Evolutionary conservation across 1,140 invertebrate species (phyloP).

Genomic region (Mercenaria mercenaria): DNA sequence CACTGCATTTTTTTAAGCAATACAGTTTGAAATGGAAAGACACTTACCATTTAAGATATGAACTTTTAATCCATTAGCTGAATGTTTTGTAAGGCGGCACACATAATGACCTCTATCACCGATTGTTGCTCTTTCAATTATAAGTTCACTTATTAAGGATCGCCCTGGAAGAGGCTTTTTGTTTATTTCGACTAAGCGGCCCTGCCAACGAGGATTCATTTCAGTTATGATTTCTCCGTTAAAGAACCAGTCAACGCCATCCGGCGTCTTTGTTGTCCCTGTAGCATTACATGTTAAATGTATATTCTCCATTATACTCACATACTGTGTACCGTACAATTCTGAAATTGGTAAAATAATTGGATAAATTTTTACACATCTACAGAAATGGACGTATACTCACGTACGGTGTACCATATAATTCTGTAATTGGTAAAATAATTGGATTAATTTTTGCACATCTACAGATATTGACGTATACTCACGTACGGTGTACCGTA

Average conservation of each 20-base stretch:
- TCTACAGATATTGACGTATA: too few relatives aligned
- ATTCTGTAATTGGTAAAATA: too few relatives aligned
- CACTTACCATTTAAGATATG: constrained; percentile 53
- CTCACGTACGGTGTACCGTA: too few relatives aligned
- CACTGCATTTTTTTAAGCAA: too few relatives aligned
- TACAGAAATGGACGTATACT: too few relatives aligned
- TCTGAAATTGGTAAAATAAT: too few relatives aligned
- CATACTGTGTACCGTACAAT: constrained; percentile 71
- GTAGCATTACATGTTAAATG: constrained; percentile 76
- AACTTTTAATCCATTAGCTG: constrained; percentile 32
- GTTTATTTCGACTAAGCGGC: constrained; percentile 13
- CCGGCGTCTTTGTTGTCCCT: constrained; percentile 68
- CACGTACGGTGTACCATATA: too few relatives aligned
- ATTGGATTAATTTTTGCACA: too few relatives aligned
- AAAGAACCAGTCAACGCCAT: constrained; percentile 78
- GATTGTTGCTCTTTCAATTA: constrained; percentile 47
- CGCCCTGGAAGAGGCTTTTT: constrained; percentile 46
- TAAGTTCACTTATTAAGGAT: constrained; percentile 55
- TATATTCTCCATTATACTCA: constrained; percentile 70
- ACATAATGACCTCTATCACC: constrained; percentile 49
- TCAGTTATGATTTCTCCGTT: constrained; percentile 60
- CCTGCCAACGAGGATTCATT: constrained; percentile 10
- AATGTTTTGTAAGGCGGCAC: constrained; percentile 27
- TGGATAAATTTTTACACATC: too few relatives aligned
- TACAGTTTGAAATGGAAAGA: too few relatives aligned